phyloP scores from a whole-genome alignment of 2,797 vertebrate genomes.

The Malurus splendens region DNA sequence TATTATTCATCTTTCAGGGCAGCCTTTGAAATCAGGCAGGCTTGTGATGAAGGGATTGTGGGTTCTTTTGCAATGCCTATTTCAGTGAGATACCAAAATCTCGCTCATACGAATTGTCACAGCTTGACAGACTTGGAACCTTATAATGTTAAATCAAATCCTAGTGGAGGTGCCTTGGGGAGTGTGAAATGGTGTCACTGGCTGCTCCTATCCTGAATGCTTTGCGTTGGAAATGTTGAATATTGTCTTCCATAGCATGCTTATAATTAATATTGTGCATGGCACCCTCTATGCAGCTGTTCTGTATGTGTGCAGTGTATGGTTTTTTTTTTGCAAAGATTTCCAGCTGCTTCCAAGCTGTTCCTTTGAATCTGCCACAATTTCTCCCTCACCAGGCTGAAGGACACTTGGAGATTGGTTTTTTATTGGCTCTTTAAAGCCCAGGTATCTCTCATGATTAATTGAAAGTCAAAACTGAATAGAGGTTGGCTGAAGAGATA shows the following conservation, averaged over 20 bases:
- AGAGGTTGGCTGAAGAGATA: not conserved
- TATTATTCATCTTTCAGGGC: slow-evolving; percentile 10
- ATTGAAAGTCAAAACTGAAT: not conserved
- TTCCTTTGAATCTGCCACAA: slow-evolving; percentile 37
- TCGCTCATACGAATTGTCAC: not conserved
- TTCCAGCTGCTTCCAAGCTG: slow-evolving; percentile 60
- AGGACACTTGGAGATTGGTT: slow-evolving; percentile 31
- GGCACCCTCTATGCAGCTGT: slow-evolving; percentile 34
- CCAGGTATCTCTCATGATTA: slow-evolving; percentile 32
- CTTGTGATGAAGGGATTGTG: not conserved
- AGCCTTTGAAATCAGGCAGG: not conserved
- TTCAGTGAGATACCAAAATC: not conserved
- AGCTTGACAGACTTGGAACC: slow-evolving; percentile 19
- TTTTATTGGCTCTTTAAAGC: not conserved
- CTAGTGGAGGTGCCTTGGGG: not conserved
- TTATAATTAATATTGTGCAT: slow-evolving; percentile 29
- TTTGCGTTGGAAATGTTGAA: not conserved
- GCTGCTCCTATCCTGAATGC: not conserved
- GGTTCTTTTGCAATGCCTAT: not conserved
- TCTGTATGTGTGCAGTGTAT: not conserved
- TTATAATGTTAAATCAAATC: slow-evolving; percentile 15
- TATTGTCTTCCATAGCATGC: not conserved
- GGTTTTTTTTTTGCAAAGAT: not conserved
- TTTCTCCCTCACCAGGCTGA: not conserved
- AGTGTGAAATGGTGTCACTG: not conserved